These are phyloP conservation scores for Aplidium turbinatum DNA, from an alignment of 23 tunicate genomes.

Conservation along the genomic window DNA sequence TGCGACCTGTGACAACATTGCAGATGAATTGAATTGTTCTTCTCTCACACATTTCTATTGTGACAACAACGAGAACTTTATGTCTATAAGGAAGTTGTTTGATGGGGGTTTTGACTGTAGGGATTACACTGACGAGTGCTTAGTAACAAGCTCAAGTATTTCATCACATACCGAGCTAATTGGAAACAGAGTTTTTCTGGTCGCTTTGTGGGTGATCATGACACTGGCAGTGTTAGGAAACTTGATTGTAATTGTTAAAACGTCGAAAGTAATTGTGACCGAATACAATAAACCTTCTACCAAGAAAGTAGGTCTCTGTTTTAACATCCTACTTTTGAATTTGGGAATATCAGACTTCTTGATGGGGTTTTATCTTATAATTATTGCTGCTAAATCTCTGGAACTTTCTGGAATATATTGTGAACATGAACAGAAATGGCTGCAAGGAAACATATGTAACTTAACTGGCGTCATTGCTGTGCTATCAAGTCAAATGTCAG, in stretches of 20 bases:
- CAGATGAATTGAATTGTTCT: conserved; percentile 31
- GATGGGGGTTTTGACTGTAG: conserved; percentile 40
- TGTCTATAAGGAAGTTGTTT: conserved; percentile 2
- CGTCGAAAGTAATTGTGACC: conserved; percentile 17
- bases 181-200: conserved; percentile 7
- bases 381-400: conserved; percentile 16
- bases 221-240: conserved; percentile 22
- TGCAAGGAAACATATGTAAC: conserved; percentile 30
- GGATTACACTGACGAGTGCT: no score
- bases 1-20: no score
- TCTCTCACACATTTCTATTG: conserved; percentile 18
- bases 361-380: conserved; percentile 58
- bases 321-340: conserved; percentile 46
- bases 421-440: conserved; percentile 31
- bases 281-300: not conserved
- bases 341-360: conserved; percentile 47
- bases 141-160: no score
- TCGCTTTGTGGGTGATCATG: conserved; percentile 36
- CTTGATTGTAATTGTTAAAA: conserved; percentile 26
- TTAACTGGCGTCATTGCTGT: conserved; percentile 31
- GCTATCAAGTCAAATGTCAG: conserved; percentile 47
- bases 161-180: conserved; percentile 42
- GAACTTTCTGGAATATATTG: conserved; percentile 38
- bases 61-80: conserved; percentile 2
- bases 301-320: conserved; percentile 34